Conservation (phyloP, 2,888 invertebrate genomes). For the Cryptus armator region DNA sequence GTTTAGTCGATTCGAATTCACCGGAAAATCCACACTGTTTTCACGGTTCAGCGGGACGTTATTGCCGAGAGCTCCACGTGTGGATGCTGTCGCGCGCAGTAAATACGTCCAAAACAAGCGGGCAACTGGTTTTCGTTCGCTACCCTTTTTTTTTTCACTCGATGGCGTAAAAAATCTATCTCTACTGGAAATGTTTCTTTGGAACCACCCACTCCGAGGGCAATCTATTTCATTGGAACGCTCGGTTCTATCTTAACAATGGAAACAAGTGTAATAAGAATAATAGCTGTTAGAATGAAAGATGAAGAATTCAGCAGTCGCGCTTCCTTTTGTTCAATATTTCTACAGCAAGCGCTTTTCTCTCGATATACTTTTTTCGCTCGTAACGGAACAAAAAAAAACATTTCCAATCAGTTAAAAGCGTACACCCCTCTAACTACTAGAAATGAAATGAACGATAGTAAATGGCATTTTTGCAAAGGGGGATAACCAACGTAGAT, state of each 20-base stretch:
- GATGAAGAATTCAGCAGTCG: conserved; percentile 1
- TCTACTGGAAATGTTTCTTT: neutral
- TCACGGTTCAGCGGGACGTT: conserved; percentile 12
- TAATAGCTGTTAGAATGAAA: neutral
- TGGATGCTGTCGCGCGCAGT: conserved; percentile 27
- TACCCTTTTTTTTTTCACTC: neutral
- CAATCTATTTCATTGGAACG: no score
- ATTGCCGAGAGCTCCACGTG: neutral
- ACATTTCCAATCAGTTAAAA: conserved; percentile 72
- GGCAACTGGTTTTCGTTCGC: conserved; percentile 2
- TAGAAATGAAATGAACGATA: neutral
- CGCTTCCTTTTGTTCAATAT: neutral
- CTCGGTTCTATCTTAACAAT: no score
- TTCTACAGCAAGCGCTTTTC: neutral
- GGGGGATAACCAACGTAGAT: conserved; percentile 3
- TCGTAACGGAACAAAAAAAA: conserved; percentile 37
- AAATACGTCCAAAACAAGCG: conserved; percentile 10
- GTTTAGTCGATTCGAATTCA: conserved; percentile 28
- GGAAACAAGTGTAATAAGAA: neutral
- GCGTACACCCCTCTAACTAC: conserved; percentile 42
- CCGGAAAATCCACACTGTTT: conserved; percentile 27
- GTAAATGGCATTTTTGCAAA: conserved; percentile 1
- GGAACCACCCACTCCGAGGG: neutral
- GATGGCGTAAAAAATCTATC: neutral
- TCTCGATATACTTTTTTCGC: conserved; percentile 2